Conservation (phyloP, 2,113 vertebrate species). For the Alligator mississippiensis region DNA sequence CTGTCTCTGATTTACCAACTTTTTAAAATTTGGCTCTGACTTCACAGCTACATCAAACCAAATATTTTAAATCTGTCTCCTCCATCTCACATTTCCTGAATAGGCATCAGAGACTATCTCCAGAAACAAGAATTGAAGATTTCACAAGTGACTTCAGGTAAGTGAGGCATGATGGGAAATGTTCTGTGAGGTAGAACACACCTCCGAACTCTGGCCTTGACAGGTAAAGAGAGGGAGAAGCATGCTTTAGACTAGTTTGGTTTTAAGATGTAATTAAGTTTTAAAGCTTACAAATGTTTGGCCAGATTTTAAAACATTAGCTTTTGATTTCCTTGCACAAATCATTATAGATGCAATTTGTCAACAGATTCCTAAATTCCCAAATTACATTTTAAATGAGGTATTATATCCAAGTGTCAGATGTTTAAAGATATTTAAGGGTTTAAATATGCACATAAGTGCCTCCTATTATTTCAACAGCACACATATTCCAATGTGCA, state of each 20-base stretch:
- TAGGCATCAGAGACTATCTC: not conserved
- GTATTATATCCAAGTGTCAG: not conserved
- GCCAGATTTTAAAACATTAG: not conserved
- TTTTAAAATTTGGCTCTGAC: not conserved
- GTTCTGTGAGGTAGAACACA: not conserved
- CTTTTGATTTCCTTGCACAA: not conserved
- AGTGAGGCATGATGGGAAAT: not conserved
- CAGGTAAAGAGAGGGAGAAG: not conserved
- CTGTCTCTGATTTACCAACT: not conserved
- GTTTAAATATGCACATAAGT: not conserved
- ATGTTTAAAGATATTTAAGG: not conserved
- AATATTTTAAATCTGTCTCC: not conserved
- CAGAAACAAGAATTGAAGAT: not conserved
- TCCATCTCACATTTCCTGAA: not conserved
- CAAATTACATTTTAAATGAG: not conserved
- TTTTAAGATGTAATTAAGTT: not conserved
- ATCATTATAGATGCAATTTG: not conserved
- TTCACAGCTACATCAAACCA: not conserved
- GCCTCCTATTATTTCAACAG: not conserved
- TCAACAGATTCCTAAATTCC: not conserved
- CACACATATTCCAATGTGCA: accelerated
- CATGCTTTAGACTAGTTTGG: not conserved
- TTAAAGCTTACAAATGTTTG: not conserved
- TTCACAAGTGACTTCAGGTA: not conserved
- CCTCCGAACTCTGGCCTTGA: not conserved